Evolutionary conservation across 2,113 vertebrate genomes (phyloP), one percentile per base, ranked within the genome.

Genomic region (Nothocercus julius): DNA sequence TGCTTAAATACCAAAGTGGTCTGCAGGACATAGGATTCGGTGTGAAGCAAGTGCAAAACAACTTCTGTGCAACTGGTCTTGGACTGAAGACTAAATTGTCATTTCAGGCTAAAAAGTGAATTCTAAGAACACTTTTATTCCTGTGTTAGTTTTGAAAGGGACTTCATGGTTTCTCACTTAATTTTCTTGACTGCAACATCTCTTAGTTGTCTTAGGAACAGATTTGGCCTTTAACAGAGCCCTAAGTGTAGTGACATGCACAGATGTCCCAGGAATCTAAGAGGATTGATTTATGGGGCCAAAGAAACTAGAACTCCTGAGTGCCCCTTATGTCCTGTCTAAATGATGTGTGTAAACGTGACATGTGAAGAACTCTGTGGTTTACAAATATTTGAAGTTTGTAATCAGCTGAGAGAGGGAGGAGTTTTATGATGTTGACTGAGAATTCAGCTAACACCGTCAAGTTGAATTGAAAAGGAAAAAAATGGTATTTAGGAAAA

Each of bases 371-470:
- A 84, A 36, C 34, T 90, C 38, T 18, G 62, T 74, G 68, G 25
- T 88, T 66, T 81, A 73, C 73, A 92, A 92, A 88, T 93, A 78
- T 84, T 92, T 94, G 47, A 86, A 20, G 5, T 63, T 80, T 80
- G 19, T 51, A 75, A 16, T 91, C 82, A 88, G 11, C 70, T 66
- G 79, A 89, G 51, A 90, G 86, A 85, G 36, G 78, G 36, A 19
- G 47, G 18, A 13, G 62, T 90, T 91, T 93, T 88, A 54, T 75
- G 42, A 74, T 54, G 20, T 66, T 56, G 32, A 61, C 28, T 61
- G 38, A 90, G 61, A 90, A 87, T n/a, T 82, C 45, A 30, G 7
- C 72, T 9, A 22, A 59, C 22, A 44, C 19, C 47, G 42, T 51
- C 54, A 20, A 64, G 21, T 18, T 82, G 42, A 92, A 74, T 3